Conservation (phyloP, 2,797 vertebrate genomes). For the Muraenolepis orangiensis region DNA sequence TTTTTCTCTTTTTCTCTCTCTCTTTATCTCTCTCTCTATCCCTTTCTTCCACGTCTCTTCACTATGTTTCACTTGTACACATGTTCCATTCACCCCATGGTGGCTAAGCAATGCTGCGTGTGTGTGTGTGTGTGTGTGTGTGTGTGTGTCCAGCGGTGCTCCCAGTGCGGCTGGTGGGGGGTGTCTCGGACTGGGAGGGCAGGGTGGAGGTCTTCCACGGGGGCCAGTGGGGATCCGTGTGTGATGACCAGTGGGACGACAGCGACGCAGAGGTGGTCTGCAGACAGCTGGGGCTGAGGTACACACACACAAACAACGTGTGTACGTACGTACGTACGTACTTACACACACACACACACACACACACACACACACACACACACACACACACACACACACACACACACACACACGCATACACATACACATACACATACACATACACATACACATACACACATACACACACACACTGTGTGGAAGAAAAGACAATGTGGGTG, state of each 20-base stretch:
- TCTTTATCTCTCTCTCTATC: too few species aligned
- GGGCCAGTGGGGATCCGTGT: slow-evolving; percentile 93
- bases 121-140: slow-evolving; percentile 17
- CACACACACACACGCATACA: slow-evolving; percentile 19
- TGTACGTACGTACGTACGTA: not conserved
- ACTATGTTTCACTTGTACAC: too few species aligned
- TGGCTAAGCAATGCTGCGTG: too few species aligned
- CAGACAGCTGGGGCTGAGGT: slow-evolving; percentile 94
- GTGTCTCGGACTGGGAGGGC: slow-evolving; percentile 75
- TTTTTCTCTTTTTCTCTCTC: too few species aligned
- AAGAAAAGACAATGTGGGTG: too few species aligned
- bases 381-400: slow-evolving; percentile 29
- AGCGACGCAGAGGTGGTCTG: slow-evolving; percentile 94
- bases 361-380: slow-evolving; percentile 5
- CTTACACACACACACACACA: slow-evolving; percentile 3
- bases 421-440: not conserved
- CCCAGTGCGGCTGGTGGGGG: slow-evolving; percentile 80
- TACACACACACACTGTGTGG: slow-evolving; percentile 6
- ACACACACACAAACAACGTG: slow-evolving; percentile 37
- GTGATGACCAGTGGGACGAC: slow-evolving; percentile 95
- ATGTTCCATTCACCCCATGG: too few species aligned
- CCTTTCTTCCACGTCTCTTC: too few species aligned
- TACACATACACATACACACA: not conserved
- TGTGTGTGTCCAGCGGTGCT: slow-evolving; percentile 49
- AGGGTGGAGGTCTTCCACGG: slow-evolving; percentile 87